phyloP scores from a whole-genome alignment of 2,113 vertebrate genomes.

The Albula glossodonta region DNA sequence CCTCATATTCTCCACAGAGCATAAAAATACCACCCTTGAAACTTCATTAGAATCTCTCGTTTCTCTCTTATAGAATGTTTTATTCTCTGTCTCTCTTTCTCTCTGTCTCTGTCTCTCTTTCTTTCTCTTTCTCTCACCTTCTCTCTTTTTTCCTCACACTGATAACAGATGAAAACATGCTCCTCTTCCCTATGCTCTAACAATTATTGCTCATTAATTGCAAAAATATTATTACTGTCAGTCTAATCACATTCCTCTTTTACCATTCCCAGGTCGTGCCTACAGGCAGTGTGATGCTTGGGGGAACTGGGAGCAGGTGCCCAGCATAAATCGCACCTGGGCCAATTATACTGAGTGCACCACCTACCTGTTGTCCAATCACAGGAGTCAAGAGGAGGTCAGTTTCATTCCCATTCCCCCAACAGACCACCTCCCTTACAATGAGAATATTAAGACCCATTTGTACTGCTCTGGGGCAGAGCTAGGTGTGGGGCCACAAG shows the following conservation, averaged over 20 bases:
- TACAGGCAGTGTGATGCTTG: conserved; percentile 77
- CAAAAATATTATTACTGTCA: background rate
- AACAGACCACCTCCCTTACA: background rate
- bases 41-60: background rate
- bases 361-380: conserved; percentile 71
- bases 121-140: background rate
- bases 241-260: background rate
- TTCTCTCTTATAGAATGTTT: background rate
- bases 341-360: conserved; percentile 90
- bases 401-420: background rate
- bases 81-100: background rate
- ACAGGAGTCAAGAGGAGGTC: conserved; percentile 76
- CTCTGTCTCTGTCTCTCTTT: background rate
- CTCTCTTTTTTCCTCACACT: no score
- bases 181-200: no score
- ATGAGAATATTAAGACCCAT: background rate
- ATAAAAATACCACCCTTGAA: background rate
- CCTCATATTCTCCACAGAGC: background rate
- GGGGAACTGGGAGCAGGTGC: conserved; percentile 79
- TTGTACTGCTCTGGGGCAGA: background rate
- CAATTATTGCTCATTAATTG: background rate
- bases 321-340: conserved; percentile 84
- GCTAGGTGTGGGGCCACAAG: background rate
- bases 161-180: no score
- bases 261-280: conserved; percentile 68